Evolutionary conservation across 1,140 invertebrate species (phyloP).

Genomic region (Cecropterus lyciades): DNA sequence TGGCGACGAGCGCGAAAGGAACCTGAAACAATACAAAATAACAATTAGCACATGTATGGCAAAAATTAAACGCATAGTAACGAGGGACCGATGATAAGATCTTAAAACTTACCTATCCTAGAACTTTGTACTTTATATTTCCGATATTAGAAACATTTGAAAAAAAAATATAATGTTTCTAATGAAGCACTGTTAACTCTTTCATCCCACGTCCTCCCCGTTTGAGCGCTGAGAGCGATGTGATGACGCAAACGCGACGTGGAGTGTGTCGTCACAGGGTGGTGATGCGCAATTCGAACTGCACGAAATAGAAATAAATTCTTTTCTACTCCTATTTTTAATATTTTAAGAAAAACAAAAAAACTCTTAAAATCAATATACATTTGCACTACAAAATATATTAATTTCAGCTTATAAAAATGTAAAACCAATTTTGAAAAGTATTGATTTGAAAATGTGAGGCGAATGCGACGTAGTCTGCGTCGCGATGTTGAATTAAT

Average conservation of each 20-base stretch:
- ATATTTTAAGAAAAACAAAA: not conserved
- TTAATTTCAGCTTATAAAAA: slow-evolving; percentile 28
- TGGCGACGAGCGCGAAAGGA: slow-evolving; percentile 78
- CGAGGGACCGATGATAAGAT: no score
- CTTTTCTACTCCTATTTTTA: slow-evolving; percentile 16
- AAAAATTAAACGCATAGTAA: slow-evolving; percentile 1
- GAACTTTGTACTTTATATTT: slow-evolving; percentile 81
- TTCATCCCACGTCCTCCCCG: slow-evolving; percentile 75
- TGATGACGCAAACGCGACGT: slow-evolving; percentile 80
- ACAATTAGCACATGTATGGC: slow-evolving; percentile 27
- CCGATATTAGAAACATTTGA: slow-evolving; percentile 82
- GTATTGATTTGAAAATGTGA: slow-evolving; percentile 9
- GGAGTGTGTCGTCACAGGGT: slow-evolving; percentile 69
- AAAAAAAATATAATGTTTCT: slow-evolving; percentile 77
- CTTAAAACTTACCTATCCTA: slow-evolving; percentile 80
- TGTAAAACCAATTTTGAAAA: slow-evolving; percentile 6
- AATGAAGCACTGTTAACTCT: slow-evolving; percentile 61
- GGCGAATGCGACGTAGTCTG: not conserved
- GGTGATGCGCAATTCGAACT: slow-evolving; percentile 46
- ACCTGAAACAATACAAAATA: slow-evolving; percentile 61
- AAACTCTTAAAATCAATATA: slow-evolving; percentile 6
- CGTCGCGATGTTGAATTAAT: no score
- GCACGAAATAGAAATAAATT: slow-evolving; percentile 48
- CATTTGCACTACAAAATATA: slow-evolving; percentile 32
- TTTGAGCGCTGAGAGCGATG: slow-evolving; percentile 72